A percentile compares a stretch with the other conserved stretches of the same genome.
Conservation (phyloP, 2,888 invertebrate genomes). For the Agriopis marginaria region DNA sequence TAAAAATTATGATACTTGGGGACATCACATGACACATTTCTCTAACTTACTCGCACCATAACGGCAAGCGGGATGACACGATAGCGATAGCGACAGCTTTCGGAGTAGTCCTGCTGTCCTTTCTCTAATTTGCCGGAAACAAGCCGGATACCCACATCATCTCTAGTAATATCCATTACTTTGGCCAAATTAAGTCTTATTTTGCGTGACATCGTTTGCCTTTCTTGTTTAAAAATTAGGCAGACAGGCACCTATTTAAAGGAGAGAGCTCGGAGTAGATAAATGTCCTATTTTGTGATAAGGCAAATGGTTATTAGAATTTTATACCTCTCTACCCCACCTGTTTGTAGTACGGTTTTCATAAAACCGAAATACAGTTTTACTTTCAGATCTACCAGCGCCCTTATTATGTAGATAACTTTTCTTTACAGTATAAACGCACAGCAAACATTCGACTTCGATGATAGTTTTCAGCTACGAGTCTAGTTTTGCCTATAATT, state of each 20-base stretch:
- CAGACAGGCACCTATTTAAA: constrained; percentile 48
- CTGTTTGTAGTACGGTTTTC: neutral
- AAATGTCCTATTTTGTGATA: constrained; percentile 32
- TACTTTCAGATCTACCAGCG: neutral
- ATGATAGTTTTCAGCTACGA: neutral
- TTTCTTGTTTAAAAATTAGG: constrained; percentile 66
- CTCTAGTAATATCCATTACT: constrained; percentile 68
- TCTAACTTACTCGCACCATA: too few relatives aligned
- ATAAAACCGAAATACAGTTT: neutral
- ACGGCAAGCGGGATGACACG: too few relatives aligned
- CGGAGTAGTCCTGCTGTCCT: neutral
- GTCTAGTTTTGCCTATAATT: neutral
- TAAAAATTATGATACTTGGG: too few relatives aligned
- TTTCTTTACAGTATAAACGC: neutral
- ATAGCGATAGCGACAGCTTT: too few relatives aligned
- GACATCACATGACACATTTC: too few relatives aligned
- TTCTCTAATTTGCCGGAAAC: constrained; percentile 3
- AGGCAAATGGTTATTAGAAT: constrained; percentile 27
- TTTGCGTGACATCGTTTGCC: constrained; percentile 75
- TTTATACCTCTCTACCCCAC: constrained; percentile 5
- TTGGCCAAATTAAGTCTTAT: constrained; percentile 75
- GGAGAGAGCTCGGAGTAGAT: constrained; percentile 53
- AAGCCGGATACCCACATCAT: constrained; percentile 2
- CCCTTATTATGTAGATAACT: too few relatives aligned
- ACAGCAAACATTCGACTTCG: neutral